Evolutionary conservation across 2,797 vertebrate genomes (phyloP).

Genomic region (Dallia pectoralis): DNA sequence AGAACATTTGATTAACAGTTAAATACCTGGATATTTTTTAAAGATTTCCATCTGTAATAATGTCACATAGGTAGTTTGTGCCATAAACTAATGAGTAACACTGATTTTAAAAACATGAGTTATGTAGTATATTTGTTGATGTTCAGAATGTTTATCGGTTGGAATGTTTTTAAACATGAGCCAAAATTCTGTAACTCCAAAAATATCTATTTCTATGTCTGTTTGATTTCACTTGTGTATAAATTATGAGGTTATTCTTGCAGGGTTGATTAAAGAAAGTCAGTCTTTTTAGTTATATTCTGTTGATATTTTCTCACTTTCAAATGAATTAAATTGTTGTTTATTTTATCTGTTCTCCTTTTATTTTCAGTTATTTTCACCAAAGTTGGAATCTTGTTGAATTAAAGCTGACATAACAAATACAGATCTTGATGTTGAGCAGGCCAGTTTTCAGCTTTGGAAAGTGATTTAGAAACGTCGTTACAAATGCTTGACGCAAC

Average conservation of each 20-base stretch:
- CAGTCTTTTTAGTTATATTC: neutral
- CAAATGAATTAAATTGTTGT: neutral
- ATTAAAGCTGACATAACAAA: neutral
- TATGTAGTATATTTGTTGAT: neutral
- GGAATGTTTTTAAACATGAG: neutral
- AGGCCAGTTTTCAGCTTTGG: too few species aligned
- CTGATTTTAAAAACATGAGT: neutral
- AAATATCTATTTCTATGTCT: neutral
- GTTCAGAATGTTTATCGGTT: neutral
- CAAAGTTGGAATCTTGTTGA: neutral
- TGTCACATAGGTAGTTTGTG: too few species aligned
- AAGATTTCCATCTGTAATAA: too few species aligned
- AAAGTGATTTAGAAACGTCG: too few species aligned
- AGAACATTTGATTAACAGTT: neutral
- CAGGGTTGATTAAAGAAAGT: neutral
- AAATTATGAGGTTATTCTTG: neutral
- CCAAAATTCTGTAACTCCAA: neutral
- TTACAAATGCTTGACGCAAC: too few species aligned
- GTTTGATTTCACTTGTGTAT: slow-evolving; percentile 3
- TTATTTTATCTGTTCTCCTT: neutral
- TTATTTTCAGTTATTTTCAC: neutral
- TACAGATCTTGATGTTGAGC: too few species aligned
- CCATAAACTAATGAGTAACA: too few species aligned
- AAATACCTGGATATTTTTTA: neutral
- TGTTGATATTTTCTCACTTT: neutral